Base-by-base conservation (phyloP, 1,140 invertebrate genomes). In the Ostrea edulis region DNA sequence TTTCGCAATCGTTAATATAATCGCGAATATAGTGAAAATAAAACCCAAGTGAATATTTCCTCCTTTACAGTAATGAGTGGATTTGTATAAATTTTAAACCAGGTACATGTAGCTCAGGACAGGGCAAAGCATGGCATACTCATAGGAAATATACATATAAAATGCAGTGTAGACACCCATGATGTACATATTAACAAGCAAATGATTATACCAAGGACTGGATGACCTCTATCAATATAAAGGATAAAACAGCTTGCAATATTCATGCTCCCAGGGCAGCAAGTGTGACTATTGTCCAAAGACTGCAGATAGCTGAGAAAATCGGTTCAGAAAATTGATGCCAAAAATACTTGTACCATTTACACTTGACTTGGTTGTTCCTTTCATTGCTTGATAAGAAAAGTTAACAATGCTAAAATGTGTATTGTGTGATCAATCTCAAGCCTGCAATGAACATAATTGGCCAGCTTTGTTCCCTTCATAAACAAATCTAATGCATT, bases 391-490 rank as follows among this genome's bases (percentile, higher is more conserved):
- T 77, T 29, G 68, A 77, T 77, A 29, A 77, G 22, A 35, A 77
- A 77, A 77, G 68, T 77, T 77, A 35, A 77, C 68, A 77, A 77
- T 77, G 68, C 68, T 77, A 77, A 77, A 77, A 25, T 29, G 68
- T 77, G 68, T 77, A 77, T 77, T 77, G 68, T 77, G 29, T 62
- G 11, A 14, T 14, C 25, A 77, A 77, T 77, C 68, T 44, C 8
- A 12, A 35, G 25, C 68, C 68, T 12, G 68, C 68, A 25, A 25
- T 44, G 68, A 77, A 77, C 22, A 29, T 77, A 77, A 77, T 77
- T 77, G 68, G 22, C 11, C 9, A 35, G 68, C 29, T 44, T 77
- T 77, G 29, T 77, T 25, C 25, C 25, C 11, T 14, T 77, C 11
- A 35, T 25, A 77, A 77, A 17, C 25, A 22, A 35, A 29, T 77